A percentile compares a stretch with the other conserved stretches of the same genome.
Evolutionary conservation across 2,888 invertebrate genomes (phyloP).

Genomic region (Hololepta plana): DNA sequence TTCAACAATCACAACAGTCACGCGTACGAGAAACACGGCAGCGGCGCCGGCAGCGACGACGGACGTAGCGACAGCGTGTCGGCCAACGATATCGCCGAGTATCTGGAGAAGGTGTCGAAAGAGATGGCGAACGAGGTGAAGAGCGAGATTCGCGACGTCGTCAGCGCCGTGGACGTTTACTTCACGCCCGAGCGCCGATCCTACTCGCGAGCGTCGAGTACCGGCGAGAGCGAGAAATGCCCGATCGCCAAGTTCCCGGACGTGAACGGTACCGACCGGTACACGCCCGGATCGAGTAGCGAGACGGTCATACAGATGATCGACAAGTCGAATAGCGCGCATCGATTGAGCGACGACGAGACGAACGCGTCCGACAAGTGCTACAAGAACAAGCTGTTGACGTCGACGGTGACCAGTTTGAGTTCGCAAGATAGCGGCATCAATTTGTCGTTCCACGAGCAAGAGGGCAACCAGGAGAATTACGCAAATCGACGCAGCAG

Average conservation of each 20-base stretch:
- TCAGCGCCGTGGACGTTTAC: constrained; percentile 48
- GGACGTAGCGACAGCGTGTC: constrained; percentile 50
- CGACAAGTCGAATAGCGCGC: constrained; percentile 36
- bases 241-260: constrained; percentile 14
- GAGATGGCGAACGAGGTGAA: constrained; percentile 68
- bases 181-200: constrained; percentile 23
- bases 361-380: constrained; percentile 17
- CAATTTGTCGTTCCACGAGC: constrained; percentile 53
- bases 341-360: constrained; percentile 41
- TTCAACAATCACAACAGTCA: no score
- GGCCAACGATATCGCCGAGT: constrained; percentile 57
- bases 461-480: constrained; percentile 26
- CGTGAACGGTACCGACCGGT: constrained; percentile 11
- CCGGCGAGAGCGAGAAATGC: constrained; percentile 17
- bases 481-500: constrained; percentile 20
- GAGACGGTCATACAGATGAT: constrained; percentile 22
- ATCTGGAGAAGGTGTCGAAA: constrained; percentile 57
- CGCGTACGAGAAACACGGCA: constrained; percentile 22
- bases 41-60: constrained; percentile 40
- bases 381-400: constrained; percentile 35
- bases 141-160: constrained; percentile 56
- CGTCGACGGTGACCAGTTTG: constrained; percentile 48
- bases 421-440: constrained; percentile 67
- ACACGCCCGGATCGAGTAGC: constrained; percentile 22
- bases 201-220: constrained; percentile 20